Conservation (phyloP, 2,797 vertebrate species). For the Paratrypauchen microcephalus region DNA sequence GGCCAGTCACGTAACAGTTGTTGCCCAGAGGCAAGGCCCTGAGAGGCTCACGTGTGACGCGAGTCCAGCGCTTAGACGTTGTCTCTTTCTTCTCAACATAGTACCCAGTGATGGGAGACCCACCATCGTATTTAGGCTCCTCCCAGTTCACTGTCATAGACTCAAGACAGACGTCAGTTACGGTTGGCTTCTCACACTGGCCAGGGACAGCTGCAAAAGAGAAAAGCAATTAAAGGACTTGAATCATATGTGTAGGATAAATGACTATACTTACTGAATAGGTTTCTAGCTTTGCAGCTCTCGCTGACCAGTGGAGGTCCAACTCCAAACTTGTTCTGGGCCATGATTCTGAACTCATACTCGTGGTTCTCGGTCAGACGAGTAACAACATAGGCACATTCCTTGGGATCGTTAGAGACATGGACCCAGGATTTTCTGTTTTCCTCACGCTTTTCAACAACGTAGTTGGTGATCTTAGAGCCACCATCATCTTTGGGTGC, state of each 20-base stretch:
- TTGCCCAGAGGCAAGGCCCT: constrained; percentile 89
- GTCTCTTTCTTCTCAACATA: constrained; percentile 95
- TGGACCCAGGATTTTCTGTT: constrained; percentile 94
- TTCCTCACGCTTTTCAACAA: constrained; percentile 95
- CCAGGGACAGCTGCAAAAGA: constrained; percentile 87
- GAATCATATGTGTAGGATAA: too few species aligned
- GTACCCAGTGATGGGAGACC: constrained; percentile 92
- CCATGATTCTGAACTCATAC: constrained; percentile 96
- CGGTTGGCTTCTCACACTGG: constrained; percentile 93
- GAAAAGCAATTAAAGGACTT: neutral
- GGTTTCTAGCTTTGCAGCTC: constrained; percentile 96
- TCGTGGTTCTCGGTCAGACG: constrained; percentile 93
- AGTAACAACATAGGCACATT: constrained; percentile 89
- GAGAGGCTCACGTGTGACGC: constrained; percentile 89
- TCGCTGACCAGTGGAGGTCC: constrained; percentile 91
- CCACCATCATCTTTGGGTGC: constrained; percentile 91
- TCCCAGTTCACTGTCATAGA: constrained; percentile 97
- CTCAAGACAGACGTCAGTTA: constrained; percentile 88
- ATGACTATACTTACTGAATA: constrained; percentile 88
- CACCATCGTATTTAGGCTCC: constrained; percentile 94
- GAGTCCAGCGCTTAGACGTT: constrained; percentile 91
- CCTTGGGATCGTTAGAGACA: constrained; percentile 90
- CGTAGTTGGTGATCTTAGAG: constrained; percentile 96
- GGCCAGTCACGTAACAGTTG: constrained; percentile 87
- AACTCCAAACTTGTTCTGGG: constrained; percentile 96